Evolutionary conservation across 1,140 invertebrate genomes (phyloP), one percentile per base, ranked within the genome.

Genomic region (Nasonia vitripennis): DNA sequence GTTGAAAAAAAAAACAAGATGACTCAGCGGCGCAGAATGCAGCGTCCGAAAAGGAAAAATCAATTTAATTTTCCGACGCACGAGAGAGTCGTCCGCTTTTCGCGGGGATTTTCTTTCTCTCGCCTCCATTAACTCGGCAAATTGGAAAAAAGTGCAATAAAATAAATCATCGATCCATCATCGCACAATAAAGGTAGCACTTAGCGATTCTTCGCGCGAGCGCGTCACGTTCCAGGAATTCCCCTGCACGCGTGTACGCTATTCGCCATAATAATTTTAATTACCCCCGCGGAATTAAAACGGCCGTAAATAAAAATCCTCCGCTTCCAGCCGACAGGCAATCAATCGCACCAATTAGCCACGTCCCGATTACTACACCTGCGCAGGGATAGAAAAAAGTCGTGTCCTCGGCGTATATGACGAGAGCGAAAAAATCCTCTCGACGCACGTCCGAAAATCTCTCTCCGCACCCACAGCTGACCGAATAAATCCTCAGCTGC

Each of bases 121-220:
- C 20, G 9, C 73, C 12, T 74, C 17, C 14, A 74, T 74, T 17
- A 74, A 74, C 34, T 45, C n/a, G 20, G 73, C 1, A 62, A 62
- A 62, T 62, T 20, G 55, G 20, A 37, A 37, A 73, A 73, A 73
- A 31, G 7, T 20, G 17, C 34, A 41, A 41, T 74, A 41, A 74
- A 74, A 74, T 74, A 74, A 74, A 74, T 74, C 34, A 74, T 74
- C 34, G 48, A 51, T 51, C 41, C 45, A 77, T 77, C 74, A 77
- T 45, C 74, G 74, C 1, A 48, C 37, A 45, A 75, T 75, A 45
- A 75, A 75, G 14, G 74, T 75, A 75, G 31, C 17, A 34, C 34
- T 74, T 37, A 31, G 27, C 11, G 2, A 34, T n/a, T 31, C 70
- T 71, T 1, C 55, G 17, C 17, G 55, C 55, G 55, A 62, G 0